phyloP scores from a whole-genome alignment of 2,113 vertebrate species.

The Melierax canorus region DNA sequence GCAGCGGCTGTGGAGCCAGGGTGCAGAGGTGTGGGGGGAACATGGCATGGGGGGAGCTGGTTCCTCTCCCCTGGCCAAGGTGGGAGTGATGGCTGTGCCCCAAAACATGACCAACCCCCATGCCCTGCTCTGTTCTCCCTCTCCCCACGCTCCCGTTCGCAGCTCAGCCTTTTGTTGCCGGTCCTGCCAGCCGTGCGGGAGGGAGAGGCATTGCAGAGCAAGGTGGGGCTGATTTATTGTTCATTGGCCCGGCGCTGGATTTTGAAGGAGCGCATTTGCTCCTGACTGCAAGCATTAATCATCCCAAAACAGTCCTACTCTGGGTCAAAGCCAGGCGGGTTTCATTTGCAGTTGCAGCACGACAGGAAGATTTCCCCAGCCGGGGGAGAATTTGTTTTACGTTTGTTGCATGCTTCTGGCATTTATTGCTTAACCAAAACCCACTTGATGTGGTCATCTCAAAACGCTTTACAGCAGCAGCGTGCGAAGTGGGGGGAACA shows the following conservation, averaged over 20 bases:
- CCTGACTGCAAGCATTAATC: constrained; percentile 60
- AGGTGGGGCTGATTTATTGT: constrained; percentile 65
- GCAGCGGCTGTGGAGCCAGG: rapidly evolving
- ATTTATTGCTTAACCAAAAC: constrained; percentile 53
- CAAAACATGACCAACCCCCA: not conserved
- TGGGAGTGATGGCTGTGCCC: not conserved
- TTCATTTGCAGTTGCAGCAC: constrained; percentile 44
- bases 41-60: rapidly evolving
- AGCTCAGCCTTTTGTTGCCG: not conserved
- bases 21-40: not conserved
- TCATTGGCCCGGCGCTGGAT: not conserved
- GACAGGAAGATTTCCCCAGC: constrained; percentile 29
- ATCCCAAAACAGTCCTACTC: not conserved
- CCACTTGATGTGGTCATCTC: constrained; percentile 46
- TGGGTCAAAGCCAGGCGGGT: constrained; percentile 8
- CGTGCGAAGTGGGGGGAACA: not conserved
- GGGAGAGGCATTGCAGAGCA: constrained; percentile 32
- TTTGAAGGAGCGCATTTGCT: constrained; percentile 32
- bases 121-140: not conserved
- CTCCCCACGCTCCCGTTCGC: not conserved
- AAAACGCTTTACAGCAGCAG: not conserved
- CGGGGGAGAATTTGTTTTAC: constrained; percentile 2
- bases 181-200: not conserved
- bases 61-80: not conserved
- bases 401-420: constrained; percentile 29